phyloP scores from a whole-genome alignment of 2,888 invertebrate genomes.

The Sthenelais limicola region DNA sequence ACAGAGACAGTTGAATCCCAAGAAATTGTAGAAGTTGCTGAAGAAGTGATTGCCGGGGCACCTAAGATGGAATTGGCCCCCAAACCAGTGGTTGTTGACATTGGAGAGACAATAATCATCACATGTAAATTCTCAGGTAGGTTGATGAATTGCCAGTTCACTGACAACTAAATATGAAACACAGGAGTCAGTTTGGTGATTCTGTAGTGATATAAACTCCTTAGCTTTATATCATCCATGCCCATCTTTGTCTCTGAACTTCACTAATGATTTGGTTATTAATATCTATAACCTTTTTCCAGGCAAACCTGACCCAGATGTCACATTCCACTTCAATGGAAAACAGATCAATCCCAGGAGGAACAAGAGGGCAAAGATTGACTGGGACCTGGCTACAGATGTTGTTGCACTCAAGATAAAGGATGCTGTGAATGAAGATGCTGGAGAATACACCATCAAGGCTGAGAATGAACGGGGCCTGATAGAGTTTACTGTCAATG shows the following conservation, averaged over 20 bases:
- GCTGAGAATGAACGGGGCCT: constrained; percentile 29
- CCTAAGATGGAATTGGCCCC: constrained; percentile 38
- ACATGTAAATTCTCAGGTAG: constrained; percentile 41
- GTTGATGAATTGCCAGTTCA: constrained; percentile 2
- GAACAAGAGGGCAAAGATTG: not conserved
- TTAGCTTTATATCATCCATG: too few species aligned
- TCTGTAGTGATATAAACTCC: too few species aligned
- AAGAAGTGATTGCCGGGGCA: not conserved
- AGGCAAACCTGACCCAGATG: constrained; percentile 36
- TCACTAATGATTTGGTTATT: too few species aligned
- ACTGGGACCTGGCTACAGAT: constrained; percentile 24
- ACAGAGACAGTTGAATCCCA: not conserved
- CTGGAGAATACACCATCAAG: constrained; percentile 34
- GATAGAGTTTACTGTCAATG: constrained; percentile 44
- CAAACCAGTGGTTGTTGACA: constrained; percentile 32
- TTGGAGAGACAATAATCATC: constrained; percentile 44
- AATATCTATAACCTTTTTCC: too few species aligned
- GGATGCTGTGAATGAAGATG: constrained; percentile 3
- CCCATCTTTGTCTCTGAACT: too few species aligned
- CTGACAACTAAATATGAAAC: too few species aligned
- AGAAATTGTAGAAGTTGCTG: not conserved
- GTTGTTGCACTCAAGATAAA: not conserved
- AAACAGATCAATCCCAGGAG: constrained; percentile 41
- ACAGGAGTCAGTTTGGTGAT: too few species aligned
- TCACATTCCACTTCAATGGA: constrained; percentile 43